Evolutionary conservation across 2,113 vertebrate genomes (phyloP).

Genomic region (Zosterops pallidus): DNA sequence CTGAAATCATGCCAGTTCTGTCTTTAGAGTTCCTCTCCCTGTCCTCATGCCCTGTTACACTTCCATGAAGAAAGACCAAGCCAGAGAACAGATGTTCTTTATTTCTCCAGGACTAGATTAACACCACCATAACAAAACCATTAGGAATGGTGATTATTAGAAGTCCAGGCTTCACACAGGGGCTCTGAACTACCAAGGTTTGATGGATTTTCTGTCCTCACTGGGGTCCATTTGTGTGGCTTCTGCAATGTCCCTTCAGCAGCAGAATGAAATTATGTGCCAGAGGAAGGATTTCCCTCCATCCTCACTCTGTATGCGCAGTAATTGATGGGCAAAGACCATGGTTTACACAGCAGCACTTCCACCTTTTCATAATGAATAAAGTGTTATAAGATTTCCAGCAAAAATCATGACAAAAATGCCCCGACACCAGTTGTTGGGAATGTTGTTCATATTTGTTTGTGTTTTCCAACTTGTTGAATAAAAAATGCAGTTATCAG

Average conservation of each 20-base stretch:
- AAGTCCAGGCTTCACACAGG: neutral
- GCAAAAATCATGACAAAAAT: neutral
- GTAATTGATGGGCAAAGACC: neutral
- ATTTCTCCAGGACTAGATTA: slow-evolving; percentile 20
- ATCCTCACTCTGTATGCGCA: neutral
- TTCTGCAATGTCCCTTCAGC: neutral
- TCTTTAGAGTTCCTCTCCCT: neutral
- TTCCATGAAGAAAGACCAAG: neutral
- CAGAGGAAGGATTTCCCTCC: neutral
- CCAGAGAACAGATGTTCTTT: slow-evolving; percentile 22
- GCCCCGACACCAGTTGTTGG: neutral
- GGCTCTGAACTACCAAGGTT: neutral
- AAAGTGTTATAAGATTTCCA: neutral
- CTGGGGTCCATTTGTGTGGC: neutral
- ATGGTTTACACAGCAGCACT: neutral
- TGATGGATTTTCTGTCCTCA: neutral
- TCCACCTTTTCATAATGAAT: neutral
- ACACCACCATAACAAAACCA: neutral
- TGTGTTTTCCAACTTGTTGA: neutral
- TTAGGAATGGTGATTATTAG: neutral
- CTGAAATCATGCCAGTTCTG: neutral
- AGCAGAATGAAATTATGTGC: neutral
- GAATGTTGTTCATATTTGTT: neutral
- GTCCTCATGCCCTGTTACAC: neutral
- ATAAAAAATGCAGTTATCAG: neutral